These are phyloP conservation scores for Therioaphis trifolii DNA, from an alignment of 2,888 invertebrate genomes.

Conservation along the genomic window DNA sequence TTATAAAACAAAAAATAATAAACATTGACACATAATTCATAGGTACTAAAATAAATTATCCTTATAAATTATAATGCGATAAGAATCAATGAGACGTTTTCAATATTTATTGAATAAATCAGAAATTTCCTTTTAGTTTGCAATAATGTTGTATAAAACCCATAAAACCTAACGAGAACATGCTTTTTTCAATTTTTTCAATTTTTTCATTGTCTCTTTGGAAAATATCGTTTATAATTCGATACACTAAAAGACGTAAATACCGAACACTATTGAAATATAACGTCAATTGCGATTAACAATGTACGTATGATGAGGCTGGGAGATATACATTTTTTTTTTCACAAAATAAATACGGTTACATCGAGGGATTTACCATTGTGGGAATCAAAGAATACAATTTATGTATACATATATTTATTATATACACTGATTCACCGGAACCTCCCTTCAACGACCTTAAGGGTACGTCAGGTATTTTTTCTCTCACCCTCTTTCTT, in stretches of 20 bases:
- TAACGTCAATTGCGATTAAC: slow-evolving; percentile 53
- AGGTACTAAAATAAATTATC: too few relatives aligned
- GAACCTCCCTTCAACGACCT: slow-evolving; percentile 41
- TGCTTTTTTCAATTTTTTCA: background rate
- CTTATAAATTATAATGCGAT: too few relatives aligned
- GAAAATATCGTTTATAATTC: slow-evolving; percentile 48
- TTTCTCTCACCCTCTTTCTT: slow-evolving; percentile 7
- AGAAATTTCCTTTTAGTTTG: too few relatives aligned
- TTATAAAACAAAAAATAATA: too few relatives aligned
- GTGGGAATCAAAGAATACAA: slow-evolving; percentile 55
- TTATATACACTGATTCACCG: slow-evolving; percentile 48
- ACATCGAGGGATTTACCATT: slow-evolving; percentile 44
- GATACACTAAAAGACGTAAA: background rate
- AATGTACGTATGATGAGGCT: slow-evolving; percentile 54
- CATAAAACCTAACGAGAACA: background rate
- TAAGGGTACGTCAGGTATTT: slow-evolving; percentile 53
- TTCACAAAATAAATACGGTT: slow-evolving; percentile 54
- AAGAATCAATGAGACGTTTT: too few relatives aligned
- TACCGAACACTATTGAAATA: slow-evolving; percentile 28
- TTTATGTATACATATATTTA: slow-evolving; percentile 41
- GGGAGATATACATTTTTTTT: slow-evolving; percentile 28
- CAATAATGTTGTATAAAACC: background rate
- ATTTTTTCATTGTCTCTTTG: slow-evolving; percentile 19
- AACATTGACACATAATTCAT: too few relatives aligned
- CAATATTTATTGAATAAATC: too few relatives aligned